Evolutionary conservation across 2,888 invertebrate species (phyloP).

Genomic region (Invenusta paracnida): DNA sequence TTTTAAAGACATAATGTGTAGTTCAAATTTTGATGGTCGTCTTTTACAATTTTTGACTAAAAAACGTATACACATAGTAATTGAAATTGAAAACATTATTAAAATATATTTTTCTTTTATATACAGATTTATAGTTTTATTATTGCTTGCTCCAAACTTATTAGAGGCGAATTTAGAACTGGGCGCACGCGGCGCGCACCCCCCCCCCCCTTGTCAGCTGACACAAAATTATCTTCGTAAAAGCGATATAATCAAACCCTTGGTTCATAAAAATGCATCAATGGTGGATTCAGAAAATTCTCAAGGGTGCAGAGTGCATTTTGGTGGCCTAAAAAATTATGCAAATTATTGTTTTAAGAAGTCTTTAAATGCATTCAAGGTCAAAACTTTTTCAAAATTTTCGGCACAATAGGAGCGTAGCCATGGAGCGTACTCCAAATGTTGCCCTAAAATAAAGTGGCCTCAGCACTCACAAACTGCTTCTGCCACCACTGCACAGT

Average conservation of each 20-base stretch:
- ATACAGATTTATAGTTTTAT: neutral
- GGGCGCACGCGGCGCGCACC: neutral
- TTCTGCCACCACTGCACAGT: neutral
- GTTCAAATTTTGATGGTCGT: neutral
- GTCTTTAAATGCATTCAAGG: neutral
- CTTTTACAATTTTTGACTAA: neutral
- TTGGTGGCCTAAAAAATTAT: neutral
- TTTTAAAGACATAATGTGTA: neutral
- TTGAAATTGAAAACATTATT: neutral
- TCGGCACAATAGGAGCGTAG: no score
- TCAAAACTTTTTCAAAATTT: neutral
- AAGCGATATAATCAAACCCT: neutral
- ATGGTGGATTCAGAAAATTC: neutral
- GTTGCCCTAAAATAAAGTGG: no score
- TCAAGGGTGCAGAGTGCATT: neutral
- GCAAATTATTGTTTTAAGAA: neutral
- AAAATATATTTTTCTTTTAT: neutral
- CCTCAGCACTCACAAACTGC: neutral
- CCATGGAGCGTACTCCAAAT: no score
- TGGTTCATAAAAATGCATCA: neutral
- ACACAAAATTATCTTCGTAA: neutral
- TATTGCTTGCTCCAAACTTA: neutral
- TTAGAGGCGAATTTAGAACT: neutral
- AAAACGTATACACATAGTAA: neutral
- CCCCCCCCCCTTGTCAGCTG: neutral